Conservation (phyloP, 2,113 vertebrate genomes). For the Chascanopsetta lugubris region DNA sequence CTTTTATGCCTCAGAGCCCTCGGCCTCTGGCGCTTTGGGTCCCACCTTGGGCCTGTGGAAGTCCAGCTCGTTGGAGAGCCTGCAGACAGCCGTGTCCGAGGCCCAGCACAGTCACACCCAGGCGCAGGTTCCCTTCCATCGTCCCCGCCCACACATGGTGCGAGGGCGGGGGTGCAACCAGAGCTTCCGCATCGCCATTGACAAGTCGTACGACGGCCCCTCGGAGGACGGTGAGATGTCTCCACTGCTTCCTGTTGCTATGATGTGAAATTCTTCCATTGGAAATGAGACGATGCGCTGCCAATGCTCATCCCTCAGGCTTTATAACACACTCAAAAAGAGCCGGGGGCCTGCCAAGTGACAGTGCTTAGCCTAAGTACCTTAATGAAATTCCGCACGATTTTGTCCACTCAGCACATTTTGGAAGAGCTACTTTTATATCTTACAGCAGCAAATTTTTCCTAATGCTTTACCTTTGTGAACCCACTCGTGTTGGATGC, state of each 20-base stretch:
- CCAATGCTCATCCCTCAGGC: constrained; percentile 54
- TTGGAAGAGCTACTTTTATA: constrained; percentile 58
- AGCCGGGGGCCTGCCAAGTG: constrained; percentile 64
- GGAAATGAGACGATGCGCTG: constrained; percentile 25
- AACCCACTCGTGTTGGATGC: constrained; percentile 5
- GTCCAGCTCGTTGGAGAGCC: constrained; percentile 95
- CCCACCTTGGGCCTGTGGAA: constrained; percentile 93
- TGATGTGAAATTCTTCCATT: constrained; percentile 24
- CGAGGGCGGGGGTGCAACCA: constrained; percentile 90
- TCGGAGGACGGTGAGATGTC: constrained; percentile 87
- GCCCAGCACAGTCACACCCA: constrained; percentile 76
- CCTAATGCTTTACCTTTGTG: constrained; percentile 27
- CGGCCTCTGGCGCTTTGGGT: constrained; percentile 80
- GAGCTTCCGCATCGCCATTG: constrained; percentile 93
- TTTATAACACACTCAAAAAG: constrained; percentile 40
- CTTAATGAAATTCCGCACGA: constrained; percentile 65
- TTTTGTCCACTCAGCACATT: constrained; percentile 73
- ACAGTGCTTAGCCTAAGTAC: constrained; percentile 65
- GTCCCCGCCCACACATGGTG: constrained; percentile 88
- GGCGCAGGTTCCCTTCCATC: constrained; percentile 87
- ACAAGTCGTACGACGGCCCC: constrained; percentile 93
- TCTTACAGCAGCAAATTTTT: constrained; percentile 60
- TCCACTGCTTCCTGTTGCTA: constrained; percentile 6
- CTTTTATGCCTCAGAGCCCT: constrained; percentile 60
- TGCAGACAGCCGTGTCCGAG: constrained; percentile 92